Base-by-base conservation (phyloP, 2,113 vertebrate species). In the Callionymus lyra region DNA sequence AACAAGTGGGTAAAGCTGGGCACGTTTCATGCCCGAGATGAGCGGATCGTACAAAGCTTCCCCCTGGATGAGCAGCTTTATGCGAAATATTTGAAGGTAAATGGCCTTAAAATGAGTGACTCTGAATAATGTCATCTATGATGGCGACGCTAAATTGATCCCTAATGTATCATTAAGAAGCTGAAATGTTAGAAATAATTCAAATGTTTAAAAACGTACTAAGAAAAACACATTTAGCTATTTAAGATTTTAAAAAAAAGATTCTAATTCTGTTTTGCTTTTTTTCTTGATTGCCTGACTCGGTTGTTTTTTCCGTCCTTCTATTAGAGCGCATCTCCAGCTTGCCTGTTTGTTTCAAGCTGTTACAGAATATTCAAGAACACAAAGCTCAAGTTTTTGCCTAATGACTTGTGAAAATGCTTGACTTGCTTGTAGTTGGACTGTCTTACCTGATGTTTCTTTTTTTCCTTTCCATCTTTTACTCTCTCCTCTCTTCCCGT, bases 21-120 rank as follows among this genome's bases (percentile, higher is more conserved):
- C 36, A 97, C 93, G 48, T 98, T 99, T 63, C 95, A 99, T 56
- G 95, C 88, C 42, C 89, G 92, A 51, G 94, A 99, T 72, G 92
- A 98, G 68, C 88, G 95, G 17, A 98, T 86, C n/a, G 92, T 98
- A 19, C 95, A 99, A 76, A 99, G 92, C 65, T 99, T 99, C 72
- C 95, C 95, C 40, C 75, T 99, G 81, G 94, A 99, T 69, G 94
- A 99, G 14, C 93, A 98, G 82, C 92, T 97, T 80, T 99, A 96
- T 67, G 95, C 95, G 47, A 99, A 98, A 93, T 98, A 97, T 18
- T 90, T 96, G 50, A 99, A 99, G 93, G 95, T 97, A 89, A 27
- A 4, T 5, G 8, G 21, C 21, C 8, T 27, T 27, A 27, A 27
- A 8, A 27, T 5, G 4, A 77, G n/a, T n/a, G n/a, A n/a, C n/a